Base-by-base conservation (phyloP, 92 coral and sea anemone genomes). In the Paragorgia papillata region DNA sequence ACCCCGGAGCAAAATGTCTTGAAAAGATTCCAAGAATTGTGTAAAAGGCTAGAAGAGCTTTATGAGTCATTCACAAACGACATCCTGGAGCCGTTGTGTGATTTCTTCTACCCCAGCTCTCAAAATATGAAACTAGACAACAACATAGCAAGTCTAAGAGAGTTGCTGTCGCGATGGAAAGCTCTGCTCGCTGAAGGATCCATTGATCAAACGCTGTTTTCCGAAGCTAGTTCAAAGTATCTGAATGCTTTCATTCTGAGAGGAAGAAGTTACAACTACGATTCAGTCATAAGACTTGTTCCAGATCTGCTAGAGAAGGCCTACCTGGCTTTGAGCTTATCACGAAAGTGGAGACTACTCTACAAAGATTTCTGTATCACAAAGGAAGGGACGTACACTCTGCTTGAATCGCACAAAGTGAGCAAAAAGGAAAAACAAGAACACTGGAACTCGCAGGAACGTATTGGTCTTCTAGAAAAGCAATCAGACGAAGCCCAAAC, bases 231-330 rank as follows among this genome's bases (percentile, higher is more conserved):
- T 56, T 85, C 89, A 3, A 92, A 88, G 26, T 85, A 86, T 22
- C 81, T 90, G 49, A 85, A 88, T 31, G 88, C 94, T 9, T 70
- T 90, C 60, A 83, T 86, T 29, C 83, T 93, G 56, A 84, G 90
- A 30, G 89, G 91, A 26, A 77, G 94, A 31, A 85, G 88, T 30
- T 96, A 88, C 66, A 92, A 93, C 53, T 93, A 79, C 33, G 97
- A 93, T 54, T 76, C 87, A 3, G 93, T 93, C 51, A 63, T 93
- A 40, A 79, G 97, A 49, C 68, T 93, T 5, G 80, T 93, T 78
- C 97, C 97, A 2, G 97, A 93, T 74, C 41, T 93, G 30, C 62
- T 85, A n/a, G 97, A 88, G 82, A 93, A 93, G 44, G 97, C 97
- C 4, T 86, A 86, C 63, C 91, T 90, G 83, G 92, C 96, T 9